Percentiles rank a stretch among this genome's conserved stretches.
phyloP scores from a whole-genome alignment of 2,888 invertebrate genomes.

The Meteorus cinctellus region DNA sequence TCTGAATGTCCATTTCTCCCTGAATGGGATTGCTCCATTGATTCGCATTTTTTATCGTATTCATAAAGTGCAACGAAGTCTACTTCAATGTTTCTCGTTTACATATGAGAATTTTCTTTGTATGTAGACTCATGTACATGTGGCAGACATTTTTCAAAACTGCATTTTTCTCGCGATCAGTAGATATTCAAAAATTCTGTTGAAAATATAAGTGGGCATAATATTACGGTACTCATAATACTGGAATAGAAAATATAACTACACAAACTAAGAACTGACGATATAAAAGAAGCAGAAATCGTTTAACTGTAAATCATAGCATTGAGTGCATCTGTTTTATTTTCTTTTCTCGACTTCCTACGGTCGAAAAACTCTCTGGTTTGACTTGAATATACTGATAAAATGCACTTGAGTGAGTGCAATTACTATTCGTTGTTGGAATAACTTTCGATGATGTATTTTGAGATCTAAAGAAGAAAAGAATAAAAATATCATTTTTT shows the following conservation, averaged over 20 bases:
- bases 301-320: neutral
- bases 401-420: neutral
- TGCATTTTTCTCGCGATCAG: too few relatives aligned
- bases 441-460: neutral
- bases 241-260: neutral
- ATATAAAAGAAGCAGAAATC: neutral
- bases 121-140: too few relatives aligned
- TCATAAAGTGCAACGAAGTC: slow-evolving; percentile 9
- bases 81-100: neutral
- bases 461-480: neutral
- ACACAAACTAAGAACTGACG: neutral
- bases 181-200: too few relatives aligned
- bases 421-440: neutral
- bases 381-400: neutral
- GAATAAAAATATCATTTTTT: too few relatives aligned
- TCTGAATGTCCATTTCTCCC: slow-evolving; percentile 16
- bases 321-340: neutral
- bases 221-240: neutral
- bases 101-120: neutral
- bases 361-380: neutral
- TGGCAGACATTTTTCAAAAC: too few relatives aligned
- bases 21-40: slow-evolving; percentile 1
- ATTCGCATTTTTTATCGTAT: neutral
- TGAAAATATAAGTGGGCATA: too few relatives aligned
- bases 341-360: neutral